A percentile compares a stretch with the other conserved stretches of the same genome.
These are phyloP conservation scores for Sebastes dallii DNA, from an alignment of 2,797 vertebrate species.

Conservation along the genomic window DNA sequence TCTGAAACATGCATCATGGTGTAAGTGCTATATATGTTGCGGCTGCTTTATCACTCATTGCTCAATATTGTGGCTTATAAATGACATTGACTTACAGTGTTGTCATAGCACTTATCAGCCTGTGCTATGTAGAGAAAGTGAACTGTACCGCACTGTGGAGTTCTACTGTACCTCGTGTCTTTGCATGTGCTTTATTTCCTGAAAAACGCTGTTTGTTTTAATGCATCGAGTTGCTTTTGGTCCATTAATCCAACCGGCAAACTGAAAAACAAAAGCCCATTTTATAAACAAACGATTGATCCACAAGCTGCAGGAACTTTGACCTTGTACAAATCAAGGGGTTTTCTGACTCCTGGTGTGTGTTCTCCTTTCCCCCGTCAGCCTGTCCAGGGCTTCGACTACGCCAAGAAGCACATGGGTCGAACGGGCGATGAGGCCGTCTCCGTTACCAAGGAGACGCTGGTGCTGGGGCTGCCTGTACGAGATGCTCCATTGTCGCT, in stretches of 20 bases:
- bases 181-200: constrained; percentile 33
- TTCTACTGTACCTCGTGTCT: not conserved
- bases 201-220: not conserved
- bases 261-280: not conserved
- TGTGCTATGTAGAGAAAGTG: not conserved
- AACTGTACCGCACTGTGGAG: not conserved
- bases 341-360: constrained; percentile 5
- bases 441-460: constrained; percentile 94
- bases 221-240: not conserved
- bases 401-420: constrained; percentile 97
- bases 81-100: not conserved
- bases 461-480: constrained; percentile 89
- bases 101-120: not conserved
- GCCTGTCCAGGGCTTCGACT: constrained; percentile 98
- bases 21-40: not conserved
- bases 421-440: constrained; percentile 92
- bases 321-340: not conserved
- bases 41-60: not conserved
- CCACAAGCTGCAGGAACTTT: not conserved
- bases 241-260: not conserved
- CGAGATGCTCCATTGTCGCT: constrained; percentile 87
- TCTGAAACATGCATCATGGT: not conserved
- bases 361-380: constrained; percentile 53
- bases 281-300: not conserved
- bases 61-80: not conserved